Base-by-base conservation (phyloP, 2,113 vertebrate species). In the Tetrax tetrax region DNA sequence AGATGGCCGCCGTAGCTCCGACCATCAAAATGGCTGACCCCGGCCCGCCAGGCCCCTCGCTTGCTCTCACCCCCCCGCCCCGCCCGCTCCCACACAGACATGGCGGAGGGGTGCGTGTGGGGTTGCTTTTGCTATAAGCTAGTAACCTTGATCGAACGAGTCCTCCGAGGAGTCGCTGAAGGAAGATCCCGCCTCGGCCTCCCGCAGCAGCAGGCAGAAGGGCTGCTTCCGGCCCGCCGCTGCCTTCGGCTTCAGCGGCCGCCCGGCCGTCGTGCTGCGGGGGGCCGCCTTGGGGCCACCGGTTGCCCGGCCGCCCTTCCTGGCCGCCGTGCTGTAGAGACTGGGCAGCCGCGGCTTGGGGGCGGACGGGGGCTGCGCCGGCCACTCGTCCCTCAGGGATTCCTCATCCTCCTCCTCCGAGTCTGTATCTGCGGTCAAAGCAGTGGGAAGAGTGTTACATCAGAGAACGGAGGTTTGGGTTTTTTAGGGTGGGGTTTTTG, bases 81-180 rank as follows among this genome's bases (percentile, higher is more conserved):
- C 35, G 2, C 95, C 60, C 78, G 5, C 95, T 43, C 96, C 37
- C 96, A 86, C 84, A 81, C 82, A 79, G 56, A 13, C 94, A 23
- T 13, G 71, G 89, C 37, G 23, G 53, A 83, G 53, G 88, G 65
- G 35, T 45, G 85, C 23, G 2, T 48, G n/a, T 31, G 77, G 91
- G 93, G 64, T 88, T 97, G 97, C 93, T 94, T 97, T 97, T 96
- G 98, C 90, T 94, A 96, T 87, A 94, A 98, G 97, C 99, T 99
- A 99, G 98, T 99, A 99, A 99, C 99, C 99, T 99, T 99, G 99
- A 97, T 99, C 99, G 83, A 99, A 99, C 75, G 99, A 99, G 99
- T 99, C 99, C 97, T 99, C 99, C 78, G 99, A 99, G 93, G 99
- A 99, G 97, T 98, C 98, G 68, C 98, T 98, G 98, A 98, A 98